Percentiles rank a stretch among this genome's conserved stretches.
These are phyloP conservation scores for Nephrotoma guestfalica DNA, from an alignment of 2,888 invertebrate species.

Conservation along the genomic window DNA sequence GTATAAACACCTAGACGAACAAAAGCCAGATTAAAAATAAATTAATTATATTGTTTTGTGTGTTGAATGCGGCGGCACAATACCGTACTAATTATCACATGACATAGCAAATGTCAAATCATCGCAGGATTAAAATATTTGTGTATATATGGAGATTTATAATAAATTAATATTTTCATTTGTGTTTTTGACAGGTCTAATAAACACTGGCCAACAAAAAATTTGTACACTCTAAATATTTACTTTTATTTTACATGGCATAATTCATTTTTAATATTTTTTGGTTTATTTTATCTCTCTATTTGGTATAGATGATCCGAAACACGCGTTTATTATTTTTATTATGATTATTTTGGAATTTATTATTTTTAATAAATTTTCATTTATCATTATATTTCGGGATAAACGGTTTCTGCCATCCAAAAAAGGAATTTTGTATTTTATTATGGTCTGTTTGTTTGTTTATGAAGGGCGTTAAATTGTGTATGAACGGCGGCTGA, in stretches of 20 bases:
- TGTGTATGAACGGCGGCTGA: not conserved
- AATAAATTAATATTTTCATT: not conserved
- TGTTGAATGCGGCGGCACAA: not conserved
- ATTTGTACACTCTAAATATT: not conserved
- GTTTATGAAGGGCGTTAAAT: not conserved
- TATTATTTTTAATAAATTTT: not conserved
- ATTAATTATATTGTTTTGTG: not conserved
- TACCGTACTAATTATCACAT: not conserved
- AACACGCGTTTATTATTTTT: not conserved
- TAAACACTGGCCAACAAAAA: not conserved
- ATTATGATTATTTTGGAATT: not conserved
- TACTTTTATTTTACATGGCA: not conserved
- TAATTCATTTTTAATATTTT: not conserved
- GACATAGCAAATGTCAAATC: not conserved
- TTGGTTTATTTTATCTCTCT: not conserved
- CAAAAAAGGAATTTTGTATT: not conserved
- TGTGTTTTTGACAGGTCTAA: not conserved
- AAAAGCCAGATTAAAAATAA: not conserved
- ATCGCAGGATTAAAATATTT: not conserved
- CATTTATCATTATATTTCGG: not conserved
- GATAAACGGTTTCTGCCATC: not conserved
- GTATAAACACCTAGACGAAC: not conserved
- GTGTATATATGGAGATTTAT: not conserved
- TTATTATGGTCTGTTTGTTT: not conserved
- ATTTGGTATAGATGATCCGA: not conserved